Conservation (phyloP, 2,888 invertebrate species). For the Melolontha melolontha region DNA sequence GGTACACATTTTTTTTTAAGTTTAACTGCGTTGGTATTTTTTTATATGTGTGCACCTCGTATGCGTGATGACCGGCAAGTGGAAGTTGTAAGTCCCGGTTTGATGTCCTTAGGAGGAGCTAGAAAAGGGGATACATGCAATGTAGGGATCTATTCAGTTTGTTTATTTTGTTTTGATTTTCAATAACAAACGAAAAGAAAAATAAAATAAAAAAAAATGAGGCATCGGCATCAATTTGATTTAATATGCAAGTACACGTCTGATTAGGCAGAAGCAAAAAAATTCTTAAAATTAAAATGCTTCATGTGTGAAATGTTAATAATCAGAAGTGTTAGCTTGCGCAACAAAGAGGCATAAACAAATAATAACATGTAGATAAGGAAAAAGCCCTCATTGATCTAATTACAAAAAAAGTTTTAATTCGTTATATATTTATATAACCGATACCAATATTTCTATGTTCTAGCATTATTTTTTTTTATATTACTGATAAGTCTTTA, state of each 20-base stretch:
- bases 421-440: slow-evolving; percentile 24
- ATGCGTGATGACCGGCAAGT: slow-evolving; percentile 44
- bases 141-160: slow-evolving; percentile 43
- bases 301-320: slow-evolving; percentile 34
- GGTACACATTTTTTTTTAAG: slow-evolving; percentile 37
- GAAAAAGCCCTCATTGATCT: slow-evolving; percentile 63
- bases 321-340: slow-evolving; percentile 55
- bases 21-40: slow-evolving; percentile 11
- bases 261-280: slow-evolving; percentile 47
- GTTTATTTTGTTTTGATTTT: slow-evolving; percentile 12
- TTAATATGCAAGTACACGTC: slow-evolving; percentile 49
- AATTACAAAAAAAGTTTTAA: slow-evolving; percentile 53
- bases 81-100: slow-evolving; percentile 51
- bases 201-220: slow-evolving; percentile 12
- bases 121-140: slow-evolving; percentile 61
- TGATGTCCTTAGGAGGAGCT: slow-evolving; percentile 58
- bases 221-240: slow-evolving; percentile 57
- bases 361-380: slow-evolving; percentile 57
- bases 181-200: slow-evolving; percentile 12
- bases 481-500: too few relatives aligned
- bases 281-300: slow-evolving; percentile 30
- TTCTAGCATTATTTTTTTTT: too few relatives aligned
- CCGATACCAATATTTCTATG: slow-evolving; percentile 43
- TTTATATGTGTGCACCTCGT: slow-evolving; percentile 42
- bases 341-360: slow-evolving; percentile 42